Evolutionary conservation across 2,113 vertebrate species (phyloP), one percentile per base, ranked within the genome.

Genomic region (Setophaga kirtlandii): DNA sequence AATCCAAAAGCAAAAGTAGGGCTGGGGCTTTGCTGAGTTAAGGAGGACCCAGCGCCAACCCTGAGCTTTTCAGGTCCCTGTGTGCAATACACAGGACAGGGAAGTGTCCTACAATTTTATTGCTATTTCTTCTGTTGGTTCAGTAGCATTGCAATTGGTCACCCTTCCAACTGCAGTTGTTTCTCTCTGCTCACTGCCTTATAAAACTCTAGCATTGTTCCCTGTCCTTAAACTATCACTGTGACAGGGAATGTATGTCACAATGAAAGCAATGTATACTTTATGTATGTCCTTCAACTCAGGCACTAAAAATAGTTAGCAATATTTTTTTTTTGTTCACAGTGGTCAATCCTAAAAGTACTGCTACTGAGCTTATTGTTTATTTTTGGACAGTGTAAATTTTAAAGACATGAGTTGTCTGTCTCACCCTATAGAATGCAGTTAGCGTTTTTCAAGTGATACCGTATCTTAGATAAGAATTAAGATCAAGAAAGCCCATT

Each of bases 391-490:
- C 28, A 39, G 14, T 59, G 5, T 55, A 37, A 2, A 2, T 39
- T 92, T 91, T 64, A 68, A 71, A 78, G 42, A 44, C n/a, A 49
- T 2, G 5, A 16, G 3, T 93, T 81, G 6, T 78, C 47, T 75
- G 44, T 89, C 20, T 64, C 59, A 15, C 12, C 6, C 15, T 62
- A 2, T 33, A 49, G 50, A 73, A 76, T 23, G 27, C 24, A 87
- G 21, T 25, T 85, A 62, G 23, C 30, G 63, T 76, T 94, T 96
- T 82, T 71, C 35, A 76, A 79, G 31, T 75, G 31, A 28, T 89
- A 15, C 21, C 17, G 4, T 37, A 58, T 35, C 35, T 82, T 69
- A 87, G 16, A 25, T 67, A 83, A 67, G 30, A 78, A 41, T 35
- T 83, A n/a, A 68, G 35, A 19, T 74, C 6, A n/a, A 71, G 31